A percentile compares a stretch with the other conserved stretches of the same genome.
Evolutionary conservation across 2,113 vertebrate species (phyloP).

Genomic region (Epinephelus moara): DNA sequence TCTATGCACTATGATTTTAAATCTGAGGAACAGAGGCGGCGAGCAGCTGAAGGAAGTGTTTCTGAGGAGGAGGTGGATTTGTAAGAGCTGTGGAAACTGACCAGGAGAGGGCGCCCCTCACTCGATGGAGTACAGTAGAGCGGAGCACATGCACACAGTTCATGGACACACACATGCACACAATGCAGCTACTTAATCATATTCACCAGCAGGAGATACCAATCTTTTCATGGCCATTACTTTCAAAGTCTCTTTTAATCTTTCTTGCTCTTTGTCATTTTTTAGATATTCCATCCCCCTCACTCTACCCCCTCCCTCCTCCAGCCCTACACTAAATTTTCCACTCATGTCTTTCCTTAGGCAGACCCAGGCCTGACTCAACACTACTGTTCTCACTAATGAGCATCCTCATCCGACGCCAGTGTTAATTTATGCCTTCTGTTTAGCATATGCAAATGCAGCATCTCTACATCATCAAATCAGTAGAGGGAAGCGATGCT

Average conservation of each 20-base stretch:
- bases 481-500: slow-evolving; percentile 31
- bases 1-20: slow-evolving; percentile 24
- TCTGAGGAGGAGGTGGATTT: slow-evolving; percentile 17
- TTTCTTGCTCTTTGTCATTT: slow-evolving; percentile 36
- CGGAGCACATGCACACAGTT: slow-evolving; percentile 14
- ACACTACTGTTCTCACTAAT: slow-evolving; percentile 11
- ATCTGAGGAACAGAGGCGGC: background rate
- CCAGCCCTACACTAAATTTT: background rate
- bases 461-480: slow-evolving; percentile 7
- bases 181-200: slow-evolving; percentile 8
- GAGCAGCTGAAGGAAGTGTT: slow-evolving; percentile 9
- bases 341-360: background rate
- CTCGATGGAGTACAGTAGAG: slow-evolving; percentile 14
- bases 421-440: slow-evolving; percentile 30
- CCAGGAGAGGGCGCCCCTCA: slow-evolving; percentile 74
- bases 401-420: slow-evolving; percentile 6
- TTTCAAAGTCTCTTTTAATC: slow-evolving; percentile 31
- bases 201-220: slow-evolving; percentile 32
- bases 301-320: background rate
- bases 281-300: background rate
- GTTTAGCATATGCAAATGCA: slow-evolving; percentile 45
- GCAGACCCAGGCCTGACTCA: slow-evolving; percentile 4
- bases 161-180: background rate
- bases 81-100: background rate
- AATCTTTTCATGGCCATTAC: slow-evolving; percentile 11